phyloP scores from a whole-genome alignment of 2,797 vertebrate genomes.

The Diceros bicornis region DNA sequence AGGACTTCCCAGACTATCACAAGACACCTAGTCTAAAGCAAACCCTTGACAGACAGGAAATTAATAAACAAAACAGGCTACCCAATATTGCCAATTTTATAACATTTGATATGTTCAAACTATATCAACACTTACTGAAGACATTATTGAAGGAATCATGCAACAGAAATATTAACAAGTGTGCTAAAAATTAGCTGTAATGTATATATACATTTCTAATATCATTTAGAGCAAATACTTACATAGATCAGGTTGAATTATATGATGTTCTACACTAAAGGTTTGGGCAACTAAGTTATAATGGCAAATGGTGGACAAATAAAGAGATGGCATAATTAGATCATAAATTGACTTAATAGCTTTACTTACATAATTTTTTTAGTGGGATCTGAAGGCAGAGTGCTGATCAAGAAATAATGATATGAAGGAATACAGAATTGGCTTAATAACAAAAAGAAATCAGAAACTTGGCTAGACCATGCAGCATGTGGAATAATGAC shows the following conservation, averaged over 20 bases:
- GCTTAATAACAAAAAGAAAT: background rate
- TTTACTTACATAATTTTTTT: background rate
- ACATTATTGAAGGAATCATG: background rate
- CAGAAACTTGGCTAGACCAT: background rate
- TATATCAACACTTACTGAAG: background rate
- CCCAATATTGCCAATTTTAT: background rate
- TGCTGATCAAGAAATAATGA: background rate
- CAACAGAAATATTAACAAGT: background rate
- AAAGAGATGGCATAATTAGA: background rate
- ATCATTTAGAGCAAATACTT: background rate
- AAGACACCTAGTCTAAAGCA: background rate
- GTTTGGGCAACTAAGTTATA: background rate
- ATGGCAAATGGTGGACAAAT: background rate
- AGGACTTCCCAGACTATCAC: background rate
- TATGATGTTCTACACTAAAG: background rate
- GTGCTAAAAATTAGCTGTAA: background rate
- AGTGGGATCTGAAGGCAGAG: background rate
- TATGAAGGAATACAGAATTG: background rate
- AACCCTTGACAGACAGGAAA: background rate
- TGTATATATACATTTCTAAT: background rate
- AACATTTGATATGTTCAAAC: background rate
- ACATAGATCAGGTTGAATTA: background rate
- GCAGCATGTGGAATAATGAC: background rate
- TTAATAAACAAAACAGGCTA: background rate
- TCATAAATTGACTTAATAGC: background rate